Base-by-base conservation (phyloP, 2,797 vertebrate species). In the Euthynnus affinis region DNA sequence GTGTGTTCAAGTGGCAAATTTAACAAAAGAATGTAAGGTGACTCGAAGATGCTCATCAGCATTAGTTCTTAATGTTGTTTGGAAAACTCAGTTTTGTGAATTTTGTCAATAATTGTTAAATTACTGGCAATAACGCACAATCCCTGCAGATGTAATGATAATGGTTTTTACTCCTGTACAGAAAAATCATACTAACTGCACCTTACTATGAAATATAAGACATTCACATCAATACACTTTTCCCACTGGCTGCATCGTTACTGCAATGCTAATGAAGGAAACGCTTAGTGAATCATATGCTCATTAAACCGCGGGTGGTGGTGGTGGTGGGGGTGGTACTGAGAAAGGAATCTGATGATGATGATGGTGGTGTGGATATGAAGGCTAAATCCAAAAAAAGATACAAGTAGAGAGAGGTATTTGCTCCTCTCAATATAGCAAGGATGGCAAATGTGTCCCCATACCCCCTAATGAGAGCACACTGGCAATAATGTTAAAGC, bases 231-330 rank as follows among this genome's bases (percentile, higher is more conserved):
- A 37, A 68, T 56, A 70, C 37, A 14, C 29, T 53, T 79, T 74
- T 73, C 76, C 80, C 75, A 71, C 42, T 46, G 71, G 80, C 80
- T 79, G 73, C 66, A 51, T 56, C 9, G 8, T 70, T 78, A 76
- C 75, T 71, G 74, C 83, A 68, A 9, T 27, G 78, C 77, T 87
- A 86, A 88, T 86, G 86, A 87, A 73, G 72, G 59, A 48, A 62
- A 40, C 14, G 5, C 68, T 78, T 6, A 27, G 73, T 60, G 68
- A 88, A 75, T 82, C 55, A 61, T 46, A 9, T 71, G 68, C 74
- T 86, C 86, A 80, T 90, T 87, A 87, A 64, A 80, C 49, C 46
- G 49, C 22, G 53, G 44, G 63, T 32, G 42, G 49, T 29, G 37
- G 10, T n/a, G 51, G 59, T 63, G 44, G 42, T 49, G 40, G 25